phyloP scores from a whole-genome alignment of 2,797 vertebrate species.

The Phaenicophaeus curvirostris region DNA sequence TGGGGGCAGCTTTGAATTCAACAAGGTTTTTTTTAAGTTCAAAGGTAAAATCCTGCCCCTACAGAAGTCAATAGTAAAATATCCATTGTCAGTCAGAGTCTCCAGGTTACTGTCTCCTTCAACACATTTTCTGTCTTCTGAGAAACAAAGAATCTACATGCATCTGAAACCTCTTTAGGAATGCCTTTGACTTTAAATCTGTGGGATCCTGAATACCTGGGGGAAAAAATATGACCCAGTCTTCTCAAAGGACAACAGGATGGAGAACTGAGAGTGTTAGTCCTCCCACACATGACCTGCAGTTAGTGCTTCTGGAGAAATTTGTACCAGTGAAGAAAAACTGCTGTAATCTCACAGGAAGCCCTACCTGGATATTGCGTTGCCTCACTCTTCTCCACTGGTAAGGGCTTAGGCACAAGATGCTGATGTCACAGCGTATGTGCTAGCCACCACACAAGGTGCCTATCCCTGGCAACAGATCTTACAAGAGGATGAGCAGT shows the following conservation, averaged over 20 bases:
- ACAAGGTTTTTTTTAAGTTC: background rate
- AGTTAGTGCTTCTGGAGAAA: too few relatives aligned
- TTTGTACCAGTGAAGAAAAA: too few relatives aligned
- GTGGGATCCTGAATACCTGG: background rate
- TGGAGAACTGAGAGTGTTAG: too few relatives aligned
- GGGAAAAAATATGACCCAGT: background rate
- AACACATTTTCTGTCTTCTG: background rate
- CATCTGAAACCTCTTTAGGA: background rate
- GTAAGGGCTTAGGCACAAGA: background rate
- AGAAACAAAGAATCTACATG: background rate
- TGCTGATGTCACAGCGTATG: accelerated
- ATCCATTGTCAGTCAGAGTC: background rate
- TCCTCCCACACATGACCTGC: too few relatives aligned
- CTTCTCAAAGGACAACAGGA: background rate
- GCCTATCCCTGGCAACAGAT: background rate
- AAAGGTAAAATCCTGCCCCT: background rate
- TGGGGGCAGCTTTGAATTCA: background rate
- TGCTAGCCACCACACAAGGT: background rate
- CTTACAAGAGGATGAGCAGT: accelerated
- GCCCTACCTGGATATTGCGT: too few relatives aligned
- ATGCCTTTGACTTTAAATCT: background rate
- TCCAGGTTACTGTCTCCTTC: background rate
- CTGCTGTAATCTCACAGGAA: too few relatives aligned
- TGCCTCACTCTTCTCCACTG: background rate
- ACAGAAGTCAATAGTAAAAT: background rate